Evolutionary conservation across 1,140 invertebrate genomes (phyloP).

Genomic region (Drosophila baimaii): DNA sequence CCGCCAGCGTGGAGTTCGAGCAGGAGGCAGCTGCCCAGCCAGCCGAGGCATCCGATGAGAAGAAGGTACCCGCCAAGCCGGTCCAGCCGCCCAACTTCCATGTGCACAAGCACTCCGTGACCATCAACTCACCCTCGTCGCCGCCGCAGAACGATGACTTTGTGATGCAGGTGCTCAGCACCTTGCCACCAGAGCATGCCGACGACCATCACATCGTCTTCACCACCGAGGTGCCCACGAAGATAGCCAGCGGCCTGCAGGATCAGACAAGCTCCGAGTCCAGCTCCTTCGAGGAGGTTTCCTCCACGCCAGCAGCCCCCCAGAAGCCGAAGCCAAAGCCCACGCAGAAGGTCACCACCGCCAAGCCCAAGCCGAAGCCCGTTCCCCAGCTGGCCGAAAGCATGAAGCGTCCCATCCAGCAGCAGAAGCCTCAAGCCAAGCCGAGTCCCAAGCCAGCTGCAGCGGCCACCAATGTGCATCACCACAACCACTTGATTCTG

Average conservation of each 20-base stretch:
- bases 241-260: slow-evolving; percentile 57
- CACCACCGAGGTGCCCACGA: slow-evolving; percentile 78
- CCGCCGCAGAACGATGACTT: slow-evolving; percentile 77
- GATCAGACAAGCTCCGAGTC: slow-evolving; percentile 75
- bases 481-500: slow-evolving; percentile 67
- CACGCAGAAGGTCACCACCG: slow-evolving; percentile 28
- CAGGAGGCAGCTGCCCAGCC: slow-evolving; percentile 45
- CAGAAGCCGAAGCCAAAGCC: slow-evolving; percentile 26
- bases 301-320: slow-evolving; percentile 46
- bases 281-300: slow-evolving; percentile 70
- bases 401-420: slow-evolving; percentile 56
- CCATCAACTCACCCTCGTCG: slow-evolving; percentile 64
- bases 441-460: slow-evolving; percentile 46
- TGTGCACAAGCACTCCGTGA: slow-evolving; percentile 75
- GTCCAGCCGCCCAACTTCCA: slow-evolving; percentile 63
- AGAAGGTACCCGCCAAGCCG: slow-evolving; percentile 26
- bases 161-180: slow-evolving; percentile 73
- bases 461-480: slow-evolving; percentile 42
- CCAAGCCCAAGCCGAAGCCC: slow-evolving; percentile 49
- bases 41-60: slow-evolving; percentile 17
- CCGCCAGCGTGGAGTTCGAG: slow-evolving; percentile 63
- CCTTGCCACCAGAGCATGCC: slow-evolving; percentile 62
- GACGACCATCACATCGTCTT: slow-evolving; percentile 63
- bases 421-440: slow-evolving; percentile 26
- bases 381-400: slow-evolving; percentile 51